Conservation (phyloP, 1,140 invertebrate genomes). For the Orius laevigatus region DNA sequence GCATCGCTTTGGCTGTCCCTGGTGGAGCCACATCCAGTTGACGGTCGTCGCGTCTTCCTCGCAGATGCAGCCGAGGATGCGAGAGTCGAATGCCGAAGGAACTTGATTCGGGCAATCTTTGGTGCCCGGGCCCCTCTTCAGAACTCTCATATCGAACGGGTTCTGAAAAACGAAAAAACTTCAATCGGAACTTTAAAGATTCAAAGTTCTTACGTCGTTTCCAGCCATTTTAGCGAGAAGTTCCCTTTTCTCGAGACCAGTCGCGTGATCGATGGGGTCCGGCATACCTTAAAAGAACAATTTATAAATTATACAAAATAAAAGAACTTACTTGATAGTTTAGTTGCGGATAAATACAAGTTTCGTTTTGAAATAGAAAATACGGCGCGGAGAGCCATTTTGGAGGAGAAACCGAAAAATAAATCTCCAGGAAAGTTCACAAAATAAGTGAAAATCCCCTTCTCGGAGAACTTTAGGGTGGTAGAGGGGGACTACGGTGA, state of each 20-base stretch:
- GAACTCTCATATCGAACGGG: conserved; percentile 70
- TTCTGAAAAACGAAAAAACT: conserved; percentile 39
- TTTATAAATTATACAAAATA: conserved; percentile 7
- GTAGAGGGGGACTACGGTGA: no score
- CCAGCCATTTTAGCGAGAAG: conserved; percentile 67
- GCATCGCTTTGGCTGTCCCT: conserved; percentile 75
- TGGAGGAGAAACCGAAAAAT: no score
- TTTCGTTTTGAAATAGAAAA: no score
- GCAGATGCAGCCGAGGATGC: conserved; percentile 91
- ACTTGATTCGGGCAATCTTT: conserved; percentile 76
- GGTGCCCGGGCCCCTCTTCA: conserved; percentile 64
- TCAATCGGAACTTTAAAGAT: no score
- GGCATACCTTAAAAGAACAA: conserved; percentile 43
- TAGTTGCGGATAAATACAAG: no score
- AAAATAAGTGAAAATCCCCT: no score
- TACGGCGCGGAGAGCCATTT: no score
- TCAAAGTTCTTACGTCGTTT: conserved; percentile 51
- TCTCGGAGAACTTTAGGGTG: no score
- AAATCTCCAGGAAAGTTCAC: no score
- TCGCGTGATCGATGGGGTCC: conserved; percentile 81
- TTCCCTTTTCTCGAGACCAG: conserved; percentile 81
- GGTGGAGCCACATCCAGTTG: conserved; percentile 89
- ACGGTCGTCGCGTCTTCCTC: conserved; percentile 76
- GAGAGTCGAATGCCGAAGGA: conserved; percentile 71
- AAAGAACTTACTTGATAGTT: no score